Evolutionary conservation across 1,140 invertebrate species (phyloP).

Genomic region (Bombus ignitus): DNA sequence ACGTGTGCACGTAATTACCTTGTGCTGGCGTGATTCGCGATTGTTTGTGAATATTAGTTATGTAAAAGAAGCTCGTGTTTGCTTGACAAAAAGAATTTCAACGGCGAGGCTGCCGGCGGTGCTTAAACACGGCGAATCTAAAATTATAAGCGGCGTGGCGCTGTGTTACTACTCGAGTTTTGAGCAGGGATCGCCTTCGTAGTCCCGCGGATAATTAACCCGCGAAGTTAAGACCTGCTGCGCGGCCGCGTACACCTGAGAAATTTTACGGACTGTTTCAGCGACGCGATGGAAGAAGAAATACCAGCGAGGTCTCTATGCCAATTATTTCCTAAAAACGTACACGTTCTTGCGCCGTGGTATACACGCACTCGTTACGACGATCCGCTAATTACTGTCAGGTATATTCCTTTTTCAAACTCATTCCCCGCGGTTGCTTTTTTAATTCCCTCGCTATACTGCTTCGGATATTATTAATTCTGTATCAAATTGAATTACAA

Average conservation of each 20-base stretch:
- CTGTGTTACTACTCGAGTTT: background rate
- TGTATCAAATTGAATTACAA: slow-evolving; percentile 7
- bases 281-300: background rate
- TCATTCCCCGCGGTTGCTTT: background rate
- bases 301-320: background rate
- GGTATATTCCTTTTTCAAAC: background rate
- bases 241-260: background rate
- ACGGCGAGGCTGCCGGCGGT: background rate
- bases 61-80: background rate
- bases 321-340: slow-evolving; percentile 3
- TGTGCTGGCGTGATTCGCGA: slow-evolving; percentile 8
- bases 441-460: background rate
- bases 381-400: background rate
- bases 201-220: slow-evolving; percentile 2
- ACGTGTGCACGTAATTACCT: slow-evolving; percentile 20
- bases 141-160: background rate
- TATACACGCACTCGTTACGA: background rate
- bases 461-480: background rate
- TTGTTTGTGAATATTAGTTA: slow-evolving; percentile 4
- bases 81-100: background rate
- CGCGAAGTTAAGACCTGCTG: too few relatives aligned
- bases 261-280: slow-evolving; percentile 7
- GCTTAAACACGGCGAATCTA: background rate
- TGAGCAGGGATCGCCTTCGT: background rate
- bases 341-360: background rate